Conservation (phyloP, 2,888 invertebrate genomes). For the Drosophila phalerata region DNA sequence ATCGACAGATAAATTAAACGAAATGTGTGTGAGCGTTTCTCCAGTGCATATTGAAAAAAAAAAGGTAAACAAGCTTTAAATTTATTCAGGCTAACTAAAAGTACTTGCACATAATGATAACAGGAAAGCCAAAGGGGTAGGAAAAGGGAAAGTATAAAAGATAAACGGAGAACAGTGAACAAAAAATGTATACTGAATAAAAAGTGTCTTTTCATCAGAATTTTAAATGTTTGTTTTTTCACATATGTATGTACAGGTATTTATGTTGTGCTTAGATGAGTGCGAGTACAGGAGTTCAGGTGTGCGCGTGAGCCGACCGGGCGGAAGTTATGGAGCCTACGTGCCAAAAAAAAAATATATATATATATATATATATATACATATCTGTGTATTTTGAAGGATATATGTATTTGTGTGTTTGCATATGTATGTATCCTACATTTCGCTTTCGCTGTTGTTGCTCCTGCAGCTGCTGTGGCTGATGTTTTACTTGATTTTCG, state of each 20-base stretch:
- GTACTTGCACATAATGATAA: conserved; percentile 22
- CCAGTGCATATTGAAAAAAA: conserved; percentile 2
- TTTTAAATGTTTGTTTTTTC: conserved; percentile 65
- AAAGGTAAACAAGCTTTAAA: conserved; percentile 15
- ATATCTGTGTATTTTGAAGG: conserved; percentile 15
- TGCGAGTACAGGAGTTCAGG: conserved; percentile 53
- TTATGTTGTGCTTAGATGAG: conserved; percentile 31
- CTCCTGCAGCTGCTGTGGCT: conserved; percentile 17
- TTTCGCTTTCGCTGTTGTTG: conserved; percentile 63
- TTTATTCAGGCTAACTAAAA: conserved; percentile 24
- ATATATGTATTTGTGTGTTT: conserved; percentile 18
- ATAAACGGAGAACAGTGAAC: conserved; percentile 14
- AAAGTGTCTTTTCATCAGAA: conserved; percentile 80
- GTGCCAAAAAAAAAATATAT: conserved; percentile 59
- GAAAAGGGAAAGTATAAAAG: conserved; percentile 21
- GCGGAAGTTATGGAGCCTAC: conserved; percentile 75
- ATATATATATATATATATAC: not conserved
- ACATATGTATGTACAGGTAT: conserved; percentile 23
- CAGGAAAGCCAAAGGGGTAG: conserved; percentile 25
- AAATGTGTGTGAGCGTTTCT: conserved; percentile 32
- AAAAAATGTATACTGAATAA: conserved; percentile 58
- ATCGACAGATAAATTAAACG: conserved; percentile 75
- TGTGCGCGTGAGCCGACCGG: conserved; percentile 69
- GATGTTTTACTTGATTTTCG: conserved; percentile 31
- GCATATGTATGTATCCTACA: conserved; percentile 23